Evolutionary conservation across 2,113 vertebrate species (phyloP).

Genomic region (Diphyllodes magnificus): DNA sequence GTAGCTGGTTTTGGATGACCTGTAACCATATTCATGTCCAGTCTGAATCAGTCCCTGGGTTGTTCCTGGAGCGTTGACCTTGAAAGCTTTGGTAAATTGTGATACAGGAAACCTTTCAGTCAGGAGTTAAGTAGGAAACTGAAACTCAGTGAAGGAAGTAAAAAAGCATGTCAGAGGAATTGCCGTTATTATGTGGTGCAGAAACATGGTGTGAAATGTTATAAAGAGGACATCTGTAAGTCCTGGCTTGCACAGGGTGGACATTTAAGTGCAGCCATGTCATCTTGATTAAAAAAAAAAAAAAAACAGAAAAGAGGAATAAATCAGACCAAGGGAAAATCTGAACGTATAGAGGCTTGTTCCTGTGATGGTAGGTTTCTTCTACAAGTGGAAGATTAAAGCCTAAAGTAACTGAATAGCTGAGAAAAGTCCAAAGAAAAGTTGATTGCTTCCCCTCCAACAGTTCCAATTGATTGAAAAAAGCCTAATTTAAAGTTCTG

Average conservation of each 20-base stretch:
- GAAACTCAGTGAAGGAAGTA: constrained; percentile 39
- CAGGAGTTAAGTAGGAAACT: constrained; percentile 35
- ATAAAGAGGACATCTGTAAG: constrained; percentile 53
- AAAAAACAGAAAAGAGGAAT: constrained; percentile 29
- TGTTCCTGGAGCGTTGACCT: constrained; percentile 1
- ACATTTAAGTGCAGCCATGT: neutral
- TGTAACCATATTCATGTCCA: neutral
- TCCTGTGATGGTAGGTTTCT: constrained; percentile 53
- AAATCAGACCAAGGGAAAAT: constrained; percentile 59
- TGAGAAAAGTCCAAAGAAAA: constrained; percentile 68
- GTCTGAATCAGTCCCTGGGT: neutral
- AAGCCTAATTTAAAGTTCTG: constrained; percentile 85
- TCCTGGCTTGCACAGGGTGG: neutral
- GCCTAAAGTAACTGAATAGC: constrained; percentile 75
- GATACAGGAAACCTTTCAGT: constrained; percentile 17
- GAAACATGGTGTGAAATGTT: constrained; percentile 12
- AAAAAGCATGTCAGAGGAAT: constrained; percentile 15
- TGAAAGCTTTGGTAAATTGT: constrained; percentile 5
- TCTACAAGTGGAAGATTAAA: constrained; percentile 73
- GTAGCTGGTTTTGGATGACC: neutral
- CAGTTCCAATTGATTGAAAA: constrained; percentile 83
- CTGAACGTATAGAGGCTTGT: constrained; percentile 53
- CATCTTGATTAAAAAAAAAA: constrained; percentile 34
- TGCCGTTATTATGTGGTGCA: neutral
- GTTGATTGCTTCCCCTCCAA: constrained; percentile 82